Percentiles rank a stretch among this genome's conserved stretches.
These are phyloP conservation scores for Hemicrepidius hirtus DNA, from an alignment of 2,888 invertebrate genomes.

Conservation along the genomic window DNA sequence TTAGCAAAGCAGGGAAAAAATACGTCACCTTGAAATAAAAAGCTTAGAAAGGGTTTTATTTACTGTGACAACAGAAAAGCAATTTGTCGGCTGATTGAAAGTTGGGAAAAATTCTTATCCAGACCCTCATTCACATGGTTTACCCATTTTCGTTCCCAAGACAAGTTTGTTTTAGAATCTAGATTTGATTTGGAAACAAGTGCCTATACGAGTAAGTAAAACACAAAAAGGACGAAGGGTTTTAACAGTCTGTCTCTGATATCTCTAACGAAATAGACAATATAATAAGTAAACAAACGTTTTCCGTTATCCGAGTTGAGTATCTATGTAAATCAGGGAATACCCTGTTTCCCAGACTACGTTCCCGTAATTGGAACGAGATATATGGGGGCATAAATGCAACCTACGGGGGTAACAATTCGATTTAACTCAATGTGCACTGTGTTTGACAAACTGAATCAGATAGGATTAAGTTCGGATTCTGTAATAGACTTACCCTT, in stretches of 20 bases:
- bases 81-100: constrained; percentile 33
- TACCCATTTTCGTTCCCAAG: not conserved
- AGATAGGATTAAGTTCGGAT: constrained; percentile 3
- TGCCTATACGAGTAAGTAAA: not conserved
- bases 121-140: constrained; percentile 4
- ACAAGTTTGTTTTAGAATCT: not conserved
- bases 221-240: not conserved
- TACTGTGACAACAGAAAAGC: constrained; percentile 33
- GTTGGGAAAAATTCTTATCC: constrained; percentile 25
- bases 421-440: constrained; percentile 18
- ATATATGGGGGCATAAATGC: constrained; percentile 26
- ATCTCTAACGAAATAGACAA: constrained; percentile 23
- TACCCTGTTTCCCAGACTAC: not conserved
- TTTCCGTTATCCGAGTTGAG: constrained; percentile 31
- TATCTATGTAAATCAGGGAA: constrained; percentile 34
- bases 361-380: constrained; percentile 19
- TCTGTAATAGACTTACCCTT: not conserved
- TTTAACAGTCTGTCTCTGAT: not conserved
- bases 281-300: constrained; percentile 23
- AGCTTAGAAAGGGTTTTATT: constrained; percentile 26
- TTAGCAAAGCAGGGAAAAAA: not conserved
- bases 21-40: constrained; percentile 16
- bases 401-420: constrained; percentile 8
- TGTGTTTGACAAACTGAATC: constrained; percentile 18
- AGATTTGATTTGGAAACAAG: not conserved